phyloP scores from a whole-genome alignment of 2,113 vertebrate genomes.

The Choloepus hoffmanni region DNA sequence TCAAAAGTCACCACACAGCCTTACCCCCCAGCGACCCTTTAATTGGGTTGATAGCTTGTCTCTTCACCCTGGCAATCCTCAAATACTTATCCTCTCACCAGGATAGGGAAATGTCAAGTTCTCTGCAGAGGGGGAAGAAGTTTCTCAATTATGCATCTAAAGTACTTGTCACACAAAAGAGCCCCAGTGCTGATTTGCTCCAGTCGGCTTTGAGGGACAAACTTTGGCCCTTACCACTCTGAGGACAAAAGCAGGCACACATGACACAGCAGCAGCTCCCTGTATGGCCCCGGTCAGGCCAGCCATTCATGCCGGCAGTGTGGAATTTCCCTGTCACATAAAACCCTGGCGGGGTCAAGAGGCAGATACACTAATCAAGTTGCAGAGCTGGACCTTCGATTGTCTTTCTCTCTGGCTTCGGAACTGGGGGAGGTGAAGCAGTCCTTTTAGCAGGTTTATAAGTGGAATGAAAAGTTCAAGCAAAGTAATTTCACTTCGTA shows the following conservation, averaged over 20 bases:
- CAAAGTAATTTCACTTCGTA: constrained; percentile 7
- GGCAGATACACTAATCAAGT: constrained; percentile 65
- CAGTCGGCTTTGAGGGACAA: not conserved
- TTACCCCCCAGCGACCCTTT: not conserved
- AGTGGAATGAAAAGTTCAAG: constrained; percentile 9
- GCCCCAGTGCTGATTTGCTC: constrained; percentile 26
- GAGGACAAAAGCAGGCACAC: constrained; percentile 65
- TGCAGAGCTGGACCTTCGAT: not conserved
- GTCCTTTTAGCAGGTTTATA: not conserved
- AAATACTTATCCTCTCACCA: not conserved
- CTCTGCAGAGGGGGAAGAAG: not conserved
- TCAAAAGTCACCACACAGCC: not conserved
- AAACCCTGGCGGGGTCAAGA: constrained; percentile 72
- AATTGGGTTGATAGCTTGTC: not conserved
- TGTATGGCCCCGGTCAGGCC: constrained; percentile 1
- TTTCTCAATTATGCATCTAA: constrained; percentile 44
- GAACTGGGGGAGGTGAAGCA: not conserved
- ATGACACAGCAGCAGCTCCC: not conserved
- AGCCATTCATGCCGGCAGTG: constrained; percentile 1
- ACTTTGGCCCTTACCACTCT: constrained; percentile 31
- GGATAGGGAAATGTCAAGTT: constrained; percentile 63
- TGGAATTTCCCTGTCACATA: constrained; percentile 78
- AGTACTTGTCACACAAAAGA: constrained; percentile 58
- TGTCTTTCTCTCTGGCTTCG: not conserved
- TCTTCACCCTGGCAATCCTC: constrained; percentile 3